Evolutionary conservation across 2,888 invertebrate species (phyloP).

Genomic region (Agonopterix subpropinquella): DNA sequence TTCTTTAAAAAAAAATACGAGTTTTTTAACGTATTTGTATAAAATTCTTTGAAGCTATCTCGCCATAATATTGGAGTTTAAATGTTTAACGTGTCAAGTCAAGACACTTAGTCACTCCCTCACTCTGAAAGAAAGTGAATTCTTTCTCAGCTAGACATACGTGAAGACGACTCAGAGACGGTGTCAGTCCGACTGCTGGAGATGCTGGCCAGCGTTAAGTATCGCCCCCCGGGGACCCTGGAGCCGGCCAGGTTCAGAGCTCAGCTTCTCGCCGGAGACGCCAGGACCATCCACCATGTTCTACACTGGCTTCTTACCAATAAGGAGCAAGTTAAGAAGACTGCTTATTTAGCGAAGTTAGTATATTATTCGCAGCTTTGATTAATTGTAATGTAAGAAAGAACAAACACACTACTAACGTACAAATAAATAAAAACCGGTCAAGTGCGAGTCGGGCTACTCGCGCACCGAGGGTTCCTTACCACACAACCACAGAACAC

Average conservation of each 20-base stretch:
- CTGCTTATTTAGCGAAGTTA: constrained; percentile 88
- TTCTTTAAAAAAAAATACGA: too few species aligned
- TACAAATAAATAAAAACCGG: background rate
- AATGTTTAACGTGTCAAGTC: too few species aligned
- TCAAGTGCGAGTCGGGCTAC: too few species aligned
- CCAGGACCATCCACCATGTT: constrained; percentile 84
- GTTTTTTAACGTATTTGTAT: too few species aligned
- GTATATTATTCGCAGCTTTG: constrained; percentile 10
- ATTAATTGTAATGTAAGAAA: background rate
- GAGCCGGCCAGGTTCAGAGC: constrained; percentile 62
- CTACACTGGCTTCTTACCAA: constrained; percentile 87
- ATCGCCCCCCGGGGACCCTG: constrained; percentile 77
- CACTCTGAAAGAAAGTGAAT: too few species aligned
- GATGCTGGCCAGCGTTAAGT: constrained; percentile 85
- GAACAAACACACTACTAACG: background rate
- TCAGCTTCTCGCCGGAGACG: constrained; percentile 78
- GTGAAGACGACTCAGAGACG: constrained; percentile 84
- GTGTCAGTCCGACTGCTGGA: constrained; percentile 83
- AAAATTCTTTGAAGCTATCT: too few species aligned
- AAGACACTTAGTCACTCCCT: too few species aligned
- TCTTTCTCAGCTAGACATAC: constrained; percentile 76
- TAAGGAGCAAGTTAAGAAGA: constrained; percentile 83
- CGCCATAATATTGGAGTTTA: too few species aligned
- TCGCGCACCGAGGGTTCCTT: too few species aligned
- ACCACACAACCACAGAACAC: too few species aligned